Evolutionary conservation across 2,888 invertebrate species (phyloP).

Genomic region (Nemapogon koenigi): DNA sequence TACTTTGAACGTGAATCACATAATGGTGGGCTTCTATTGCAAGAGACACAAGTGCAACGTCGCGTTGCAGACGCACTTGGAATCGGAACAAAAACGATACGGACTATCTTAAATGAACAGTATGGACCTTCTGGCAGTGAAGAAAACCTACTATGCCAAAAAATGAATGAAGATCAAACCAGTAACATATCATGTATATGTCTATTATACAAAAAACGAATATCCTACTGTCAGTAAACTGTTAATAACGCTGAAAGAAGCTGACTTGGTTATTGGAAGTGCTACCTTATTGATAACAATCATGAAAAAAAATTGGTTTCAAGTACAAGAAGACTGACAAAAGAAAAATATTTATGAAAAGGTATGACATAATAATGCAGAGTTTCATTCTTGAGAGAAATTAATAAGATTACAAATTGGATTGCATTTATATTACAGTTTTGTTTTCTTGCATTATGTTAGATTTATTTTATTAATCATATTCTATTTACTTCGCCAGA

Average conservation of each 20-base stretch:
- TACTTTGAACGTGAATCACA: conserved; percentile 1
- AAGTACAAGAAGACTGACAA: conserved; percentile 1
- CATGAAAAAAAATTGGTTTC: conserved; percentile 9
- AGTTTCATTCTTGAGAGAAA: background rate
- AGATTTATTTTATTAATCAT: too few relatives aligned
- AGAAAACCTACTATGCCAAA: conserved; percentile 10
- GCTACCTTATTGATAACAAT: conserved; percentile 3
- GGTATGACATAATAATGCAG: background rate
- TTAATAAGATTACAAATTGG: background rate
- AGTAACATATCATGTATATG: too few relatives aligned
- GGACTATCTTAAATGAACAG: conserved; percentile 10
- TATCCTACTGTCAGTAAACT: conserved; percentile 8
- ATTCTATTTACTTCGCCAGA: too few relatives aligned
- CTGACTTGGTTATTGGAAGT: conserved; percentile 11
- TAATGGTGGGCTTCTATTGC: conserved; percentile 12
- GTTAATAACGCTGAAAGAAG: conserved; percentile 7
- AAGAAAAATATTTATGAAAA: conserved; percentile 1
- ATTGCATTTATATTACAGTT: background rate
- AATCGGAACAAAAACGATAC: conserved; percentile 9
- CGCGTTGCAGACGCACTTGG: conserved; percentile 13
- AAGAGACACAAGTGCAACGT: conserved; percentile 13
- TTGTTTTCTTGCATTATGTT: too few relatives aligned
- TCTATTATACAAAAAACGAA: conserved; percentile 3
- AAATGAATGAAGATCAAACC: too few relatives aligned
- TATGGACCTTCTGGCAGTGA: conserved; percentile 8